Evolutionary conservation across 2,888 invertebrate genomes (phyloP), one percentile per base, ranked within the genome.

Genomic region (Tricholauxania praeusta): DNA sequence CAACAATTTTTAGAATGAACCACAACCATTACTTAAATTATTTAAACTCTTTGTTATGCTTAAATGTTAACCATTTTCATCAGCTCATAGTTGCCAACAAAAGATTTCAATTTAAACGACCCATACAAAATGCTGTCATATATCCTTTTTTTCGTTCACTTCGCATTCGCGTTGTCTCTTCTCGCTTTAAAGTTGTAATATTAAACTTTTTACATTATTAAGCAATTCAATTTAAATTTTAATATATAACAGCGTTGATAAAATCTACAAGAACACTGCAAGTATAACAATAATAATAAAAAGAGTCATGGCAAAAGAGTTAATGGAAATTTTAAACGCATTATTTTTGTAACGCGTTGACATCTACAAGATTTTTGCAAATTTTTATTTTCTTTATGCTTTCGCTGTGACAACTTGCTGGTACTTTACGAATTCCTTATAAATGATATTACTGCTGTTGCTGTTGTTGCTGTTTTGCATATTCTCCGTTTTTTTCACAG

Each of bases 251-350:
- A 10, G 10, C 39, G 39, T 39, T 39, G 39, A 39, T 39, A 39
- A 39, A 39, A 39, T 39, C 39, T 39, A 39, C 39, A 39, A 39
- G 8, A 39, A 10, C 10, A 39, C 10, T 1, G 10, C 39, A 39
- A 8, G 39, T 39, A 6, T 10, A 1, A 10, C 39, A 39, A 39
- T 39, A 39, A 39, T 39, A 39, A 39, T 39, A 39, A 39, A 39
- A 39, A 10, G 39, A 8, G 39, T 39, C 39, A 39, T 39, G 39
- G 39, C 39, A 57, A 67, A 22, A 32, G 57, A 67, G 67, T 67
- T 67, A 55, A 67, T 67, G 55, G 67, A 57, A 57, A 55, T 67
- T 57, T 67, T 57, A 47, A 67, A 55, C 67, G 22, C 67, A 67
- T 67, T 57, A 67, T 67, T 67, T 55, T 67, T n/a, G 32, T 28